A percentile compares a stretch with the other conserved stretches of the same genome.
Conservation (phyloP, 2,113 vertebrate genomes). For the Pedionomus torquatus region DNA sequence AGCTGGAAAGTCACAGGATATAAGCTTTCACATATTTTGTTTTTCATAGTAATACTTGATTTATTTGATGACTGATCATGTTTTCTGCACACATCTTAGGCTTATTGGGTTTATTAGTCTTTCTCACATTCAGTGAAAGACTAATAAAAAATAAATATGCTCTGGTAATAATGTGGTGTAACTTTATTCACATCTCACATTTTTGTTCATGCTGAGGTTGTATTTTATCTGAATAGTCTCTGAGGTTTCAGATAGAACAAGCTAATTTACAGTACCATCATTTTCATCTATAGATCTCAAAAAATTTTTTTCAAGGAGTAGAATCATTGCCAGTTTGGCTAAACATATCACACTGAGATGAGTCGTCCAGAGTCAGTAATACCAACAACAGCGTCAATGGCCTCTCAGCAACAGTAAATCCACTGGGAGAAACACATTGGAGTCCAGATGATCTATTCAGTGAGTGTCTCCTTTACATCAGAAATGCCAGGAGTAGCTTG, state of each 20-base stretch:
- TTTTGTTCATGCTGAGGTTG: background rate
- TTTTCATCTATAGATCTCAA: background rate
- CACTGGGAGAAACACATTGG: background rate
- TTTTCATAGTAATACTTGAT: background rate
- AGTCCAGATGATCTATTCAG: background rate
- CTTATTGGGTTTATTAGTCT: background rate
- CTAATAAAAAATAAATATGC: conserved; percentile 9
- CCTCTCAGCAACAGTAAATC: background rate
- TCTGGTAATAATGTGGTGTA: background rate
- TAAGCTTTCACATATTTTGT: background rate
- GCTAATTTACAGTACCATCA: background rate
- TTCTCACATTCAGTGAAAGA: background rate
- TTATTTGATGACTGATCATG: background rate
- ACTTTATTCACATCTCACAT: background rate
- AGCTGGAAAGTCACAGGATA: background rate
- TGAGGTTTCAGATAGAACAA: background rate
- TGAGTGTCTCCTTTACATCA: background rate
- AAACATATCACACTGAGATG: background rate
- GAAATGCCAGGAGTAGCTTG: background rate
- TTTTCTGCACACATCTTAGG: background rate
- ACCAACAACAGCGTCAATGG: background rate
- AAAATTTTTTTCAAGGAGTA: background rate
- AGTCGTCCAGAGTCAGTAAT: background rate
- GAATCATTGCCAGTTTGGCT: background rate
- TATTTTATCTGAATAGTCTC: background rate